Conservation (phyloP, 2,797 vertebrate genomes). For the Poliocrania exsul region DNA sequence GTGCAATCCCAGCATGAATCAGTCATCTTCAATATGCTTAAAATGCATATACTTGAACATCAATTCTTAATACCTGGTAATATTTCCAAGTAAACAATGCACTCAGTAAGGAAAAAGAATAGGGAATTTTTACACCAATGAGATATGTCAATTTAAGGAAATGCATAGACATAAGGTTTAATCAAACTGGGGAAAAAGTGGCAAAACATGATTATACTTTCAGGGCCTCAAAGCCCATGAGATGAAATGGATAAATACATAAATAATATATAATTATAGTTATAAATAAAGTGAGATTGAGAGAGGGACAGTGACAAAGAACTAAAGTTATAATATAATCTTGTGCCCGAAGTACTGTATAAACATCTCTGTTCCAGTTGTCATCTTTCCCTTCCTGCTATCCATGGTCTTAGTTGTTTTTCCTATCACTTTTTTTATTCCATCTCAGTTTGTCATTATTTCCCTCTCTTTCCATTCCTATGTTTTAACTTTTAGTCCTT, state of each 20-base stretch:
- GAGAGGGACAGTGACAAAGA: not conserved
- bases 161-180: slow-evolving; percentile 34
- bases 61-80: slow-evolving; percentile 28
- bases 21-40: not conserved
- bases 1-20: not conserved
- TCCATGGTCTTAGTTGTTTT: not conserved
- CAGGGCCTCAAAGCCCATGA: not conserved
- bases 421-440: not conserved
- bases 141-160: slow-evolving; percentile 48
- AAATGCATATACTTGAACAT: not conserved
- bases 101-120: not conserved
- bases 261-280: not conserved
- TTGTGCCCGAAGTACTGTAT: not conserved
- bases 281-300: not conserved
- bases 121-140: slow-evolving; percentile 17
- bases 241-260: not conserved
- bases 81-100: slow-evolving; percentile 16
- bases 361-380: not conserved
- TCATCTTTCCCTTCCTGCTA: not conserved
- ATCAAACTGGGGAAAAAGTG: slow-evolving; percentile 34
- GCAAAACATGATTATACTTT: not conserved
- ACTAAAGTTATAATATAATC: not conserved
- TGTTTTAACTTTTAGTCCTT: not conserved
- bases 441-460: not conserved
- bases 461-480: not conserved